Evolutionary conservation across 2,888 invertebrate genomes (phyloP).

Genomic region (Volucella zonaria): DNA sequence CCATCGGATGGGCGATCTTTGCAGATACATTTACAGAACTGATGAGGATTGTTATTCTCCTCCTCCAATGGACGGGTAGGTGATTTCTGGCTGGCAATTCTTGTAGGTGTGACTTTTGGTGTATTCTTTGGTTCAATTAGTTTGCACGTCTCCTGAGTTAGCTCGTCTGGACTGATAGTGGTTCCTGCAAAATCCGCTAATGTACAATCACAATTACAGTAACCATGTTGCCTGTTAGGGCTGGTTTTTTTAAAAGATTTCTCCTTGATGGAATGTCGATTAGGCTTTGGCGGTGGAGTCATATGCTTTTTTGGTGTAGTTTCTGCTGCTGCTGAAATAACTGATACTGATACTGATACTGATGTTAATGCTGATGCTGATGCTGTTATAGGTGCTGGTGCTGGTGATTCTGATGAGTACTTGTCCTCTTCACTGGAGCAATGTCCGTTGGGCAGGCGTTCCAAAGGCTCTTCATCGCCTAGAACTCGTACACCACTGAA

Average conservation of each 20-base stretch:
- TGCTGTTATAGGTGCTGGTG: constrained; percentile 48
- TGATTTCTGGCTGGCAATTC: not conserved
- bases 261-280: constrained; percentile 61
- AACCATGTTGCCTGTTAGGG: constrained; percentile 63
- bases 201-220: constrained; percentile 81
- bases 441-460: constrained; percentile 76
- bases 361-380: no score
- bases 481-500: constrained; percentile 79
- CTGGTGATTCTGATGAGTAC: constrained; percentile 73
- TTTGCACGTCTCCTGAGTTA: constrained; percentile 82
- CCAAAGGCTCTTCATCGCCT: constrained; percentile 75
- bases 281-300: constrained; percentile 67
- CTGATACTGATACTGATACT: no score
- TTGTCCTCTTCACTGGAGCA: constrained; percentile 66
- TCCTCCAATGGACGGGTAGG: not conserved
- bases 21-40: constrained; percentile 78
- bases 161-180: constrained; percentile 80
- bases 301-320: constrained; percentile 38
- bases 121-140: constrained; percentile 80
- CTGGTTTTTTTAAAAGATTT: constrained; percentile 47
- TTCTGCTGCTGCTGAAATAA: no score
- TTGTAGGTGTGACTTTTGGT: constrained; percentile 69
- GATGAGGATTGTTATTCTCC: constrained; percentile 71
- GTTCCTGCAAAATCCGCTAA: constrained; percentile 81
- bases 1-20: constrained; percentile 82